A percentile compares a stretch with the other conserved stretches of the same genome.
Conservation (phyloP, 1,140 invertebrate genomes). For the Lasioglossum baleicum region DNA sequence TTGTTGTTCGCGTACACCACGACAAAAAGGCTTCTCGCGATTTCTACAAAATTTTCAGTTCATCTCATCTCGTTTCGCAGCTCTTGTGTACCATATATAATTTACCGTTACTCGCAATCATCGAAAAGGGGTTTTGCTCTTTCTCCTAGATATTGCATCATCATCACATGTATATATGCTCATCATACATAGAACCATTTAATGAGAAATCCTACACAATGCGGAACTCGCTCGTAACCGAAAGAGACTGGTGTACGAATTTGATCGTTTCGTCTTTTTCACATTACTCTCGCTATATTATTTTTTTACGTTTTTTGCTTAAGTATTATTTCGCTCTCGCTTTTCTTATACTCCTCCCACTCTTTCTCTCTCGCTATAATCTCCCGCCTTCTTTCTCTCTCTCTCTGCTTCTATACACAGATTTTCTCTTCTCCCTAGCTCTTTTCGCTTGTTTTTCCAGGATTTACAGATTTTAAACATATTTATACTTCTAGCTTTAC, state of each 20-base stretch:
- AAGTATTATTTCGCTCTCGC: slow-evolving; percentile 35
- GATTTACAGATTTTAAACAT: slow-evolving; percentile 3
- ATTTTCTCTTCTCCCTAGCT: slow-evolving; percentile 31
- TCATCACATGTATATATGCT: slow-evolving; percentile 45
- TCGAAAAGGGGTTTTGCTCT: slow-evolving; percentile 54
- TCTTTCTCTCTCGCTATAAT: neutral
- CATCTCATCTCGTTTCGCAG: slow-evolving; percentile 1
- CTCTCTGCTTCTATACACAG: neutral
- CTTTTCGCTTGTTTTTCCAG: slow-evolving; percentile 22
- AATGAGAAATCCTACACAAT: slow-evolving; percentile 72
- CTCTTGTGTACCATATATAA: slow-evolving; percentile 25
- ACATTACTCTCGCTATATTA: neutral
- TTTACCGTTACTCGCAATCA: slow-evolving; percentile 64
- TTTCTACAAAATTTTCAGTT: slow-evolving; percentile 44
- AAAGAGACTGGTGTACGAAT: slow-evolving; percentile 73
- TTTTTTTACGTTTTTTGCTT: slow-evolving; percentile 29
- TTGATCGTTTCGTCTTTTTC: slow-evolving; percentile 38
- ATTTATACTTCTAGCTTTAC: neutral
- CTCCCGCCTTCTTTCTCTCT: slow-evolving; percentile 17
- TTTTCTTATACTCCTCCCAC: neutral
- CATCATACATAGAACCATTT: slow-evolving; percentile 58
- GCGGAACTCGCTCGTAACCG: slow-evolving; percentile 79
- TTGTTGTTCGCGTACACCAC: slow-evolving; percentile 10
- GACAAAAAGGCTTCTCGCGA: slow-evolving; percentile 62
- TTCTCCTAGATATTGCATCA: slow-evolving; percentile 54